phyloP scores from a whole-genome alignment of 1,140 invertebrate species.

The Diachasma alloeum region DNA sequence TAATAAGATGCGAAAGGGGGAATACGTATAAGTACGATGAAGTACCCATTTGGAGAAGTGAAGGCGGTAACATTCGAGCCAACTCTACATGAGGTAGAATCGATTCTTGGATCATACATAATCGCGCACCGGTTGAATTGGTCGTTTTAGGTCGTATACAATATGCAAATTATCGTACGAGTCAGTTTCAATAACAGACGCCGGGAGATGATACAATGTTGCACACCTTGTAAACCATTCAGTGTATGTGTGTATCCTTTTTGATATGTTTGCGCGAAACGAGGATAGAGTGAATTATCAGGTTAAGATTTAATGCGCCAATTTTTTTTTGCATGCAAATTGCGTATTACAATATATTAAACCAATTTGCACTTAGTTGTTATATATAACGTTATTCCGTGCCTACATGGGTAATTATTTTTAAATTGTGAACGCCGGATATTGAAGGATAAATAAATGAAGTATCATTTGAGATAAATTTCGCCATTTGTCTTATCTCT shows the following conservation, averaged over 20 bases:
- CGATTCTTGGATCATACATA: constrained; percentile 7
- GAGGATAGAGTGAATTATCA: neutral
- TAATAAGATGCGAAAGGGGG: neutral
- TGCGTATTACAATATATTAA: constrained; percentile 1
- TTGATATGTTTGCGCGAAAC: neutral
- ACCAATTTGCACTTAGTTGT: neutral
- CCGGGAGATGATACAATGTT: neutral
- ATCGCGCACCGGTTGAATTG: neutral
- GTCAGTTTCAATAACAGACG: constrained; percentile 9
- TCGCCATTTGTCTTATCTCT: no score
- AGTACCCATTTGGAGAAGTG: neutral
- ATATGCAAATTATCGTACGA: constrained; percentile 10
- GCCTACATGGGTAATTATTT: no score
- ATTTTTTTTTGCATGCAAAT: neutral
- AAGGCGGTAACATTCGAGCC: neutral
- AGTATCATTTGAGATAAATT: no score
- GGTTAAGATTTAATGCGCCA: neutral
- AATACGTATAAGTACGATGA: neutral
- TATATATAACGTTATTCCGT: neutral
- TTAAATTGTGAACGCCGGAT: no score
- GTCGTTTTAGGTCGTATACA: constrained; percentile 8
- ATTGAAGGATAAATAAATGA: no score
- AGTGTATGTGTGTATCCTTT: neutral
- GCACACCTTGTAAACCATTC: neutral
- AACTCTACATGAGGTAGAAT: neutral